Base-by-base conservation (phyloP, 2,888 invertebrate genomes). In the Isotomurus palustris region DNA sequence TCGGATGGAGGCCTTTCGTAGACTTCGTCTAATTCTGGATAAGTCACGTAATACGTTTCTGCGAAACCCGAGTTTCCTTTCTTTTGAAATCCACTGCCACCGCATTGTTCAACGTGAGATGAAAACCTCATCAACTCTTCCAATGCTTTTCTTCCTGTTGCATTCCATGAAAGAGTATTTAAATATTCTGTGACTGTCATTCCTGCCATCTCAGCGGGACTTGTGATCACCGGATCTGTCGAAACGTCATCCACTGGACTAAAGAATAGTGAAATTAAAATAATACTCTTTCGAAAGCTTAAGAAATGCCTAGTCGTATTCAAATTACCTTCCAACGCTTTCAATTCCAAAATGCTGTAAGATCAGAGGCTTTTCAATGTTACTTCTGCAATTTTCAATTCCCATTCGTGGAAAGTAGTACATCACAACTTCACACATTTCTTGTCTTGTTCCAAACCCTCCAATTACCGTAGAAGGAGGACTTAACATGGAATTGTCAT, bases 401-500 rank as follows among this genome's bases (percentile, higher is more conserved):
- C 48, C 48, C 48, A 48, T 27, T 29, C 24, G 17, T 24, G 44
- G 44, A 6, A 6, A 44, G 24, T 44, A 44, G 44, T 44, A 44
- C 6, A n/a, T 28, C 6, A 48, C 48, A 10, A 28, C 48, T 29
- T 48, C 48, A 28, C 48, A 48, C 48, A 48, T 48, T 48, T 48
- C 48, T 32, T 29, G 14, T 10, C 29, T 12, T n/a, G 48, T 48
- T 19, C 48, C 48, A 48, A 48, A 48, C 5, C 48, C 48, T 29
- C 48, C 48, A 27, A 48, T 21, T 17, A 48, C 48, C 5, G 29
- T 29, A 14, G 17, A 12, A 8, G 25, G 44, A 22, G 44, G 44
- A 24, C 8, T 27, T 5, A 50, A 24, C 48, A 6, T n/a, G 8
- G 48, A n/a, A 21, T 48, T 48, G 19, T 25, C 48, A 19, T 48